A percentile compares a stretch with the other conserved stretches of the same genome.
phyloP scores from a whole-genome alignment of 2,888 invertebrate genomes.

The Nemotelus pantherinus region DNA sequence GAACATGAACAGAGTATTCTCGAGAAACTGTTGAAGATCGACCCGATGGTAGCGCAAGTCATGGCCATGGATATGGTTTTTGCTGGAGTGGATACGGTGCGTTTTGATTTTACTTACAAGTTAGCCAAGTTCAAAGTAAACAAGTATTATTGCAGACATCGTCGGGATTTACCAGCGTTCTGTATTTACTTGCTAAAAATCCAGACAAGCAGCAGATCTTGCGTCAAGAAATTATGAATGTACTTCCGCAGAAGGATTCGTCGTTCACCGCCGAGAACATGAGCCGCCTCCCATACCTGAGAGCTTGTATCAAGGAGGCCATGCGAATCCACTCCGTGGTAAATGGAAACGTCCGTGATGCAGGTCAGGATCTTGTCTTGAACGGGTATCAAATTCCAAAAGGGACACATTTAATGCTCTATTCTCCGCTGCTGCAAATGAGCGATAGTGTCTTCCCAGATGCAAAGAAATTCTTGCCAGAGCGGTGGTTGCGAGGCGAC shows the following conservation, averaged over 20 bases:
- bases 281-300: conserved; percentile 68
- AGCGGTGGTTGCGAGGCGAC: conserved; percentile 70
- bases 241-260: conserved; percentile 59
- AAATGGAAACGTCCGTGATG: conserved; percentile 68
- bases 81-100: conserved; percentile 77
- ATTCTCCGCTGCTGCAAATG: conserved; percentile 44
- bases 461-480: conserved; percentile 72
- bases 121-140: conserved; percentile 68
- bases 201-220: conserved; percentile 68
- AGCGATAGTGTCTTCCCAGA: conserved; percentile 68
- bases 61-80: conserved; percentile 77
- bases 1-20: conserved; percentile 68
- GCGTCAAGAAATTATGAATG: conserved; percentile 66
- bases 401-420: conserved; percentile 58
- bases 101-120: background rate
- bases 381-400: conserved; percentile 70
- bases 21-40: conserved; percentile 71
- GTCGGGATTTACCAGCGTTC: conserved; percentile 66
- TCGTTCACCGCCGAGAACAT: conserved; percentile 62
- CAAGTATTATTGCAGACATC: conserved; percentile 64
- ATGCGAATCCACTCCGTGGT: conserved; percentile 69
- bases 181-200: conserved; percentile 71
- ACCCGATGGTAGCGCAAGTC: conserved; percentile 71
- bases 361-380: conserved; percentile 68
- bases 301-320: conserved; percentile 75